Evolutionary conservation across 2,113 vertebrate species (phyloP).

Genomic region (Galemys pyrenaicus): DNA sequence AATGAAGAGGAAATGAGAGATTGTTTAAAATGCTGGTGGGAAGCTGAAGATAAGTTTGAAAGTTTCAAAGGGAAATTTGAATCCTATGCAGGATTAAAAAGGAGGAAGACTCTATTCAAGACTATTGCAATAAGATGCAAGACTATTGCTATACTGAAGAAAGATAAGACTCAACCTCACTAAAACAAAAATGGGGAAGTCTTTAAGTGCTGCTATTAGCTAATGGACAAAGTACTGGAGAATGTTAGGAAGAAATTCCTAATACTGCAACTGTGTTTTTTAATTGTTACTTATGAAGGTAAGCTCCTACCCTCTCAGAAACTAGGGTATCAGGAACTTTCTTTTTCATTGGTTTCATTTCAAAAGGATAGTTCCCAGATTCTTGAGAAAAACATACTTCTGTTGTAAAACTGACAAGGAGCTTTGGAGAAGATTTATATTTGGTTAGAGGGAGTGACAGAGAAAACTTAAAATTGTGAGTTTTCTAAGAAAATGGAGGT

Average conservation of each 20-base stretch:
- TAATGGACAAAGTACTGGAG: background rate
- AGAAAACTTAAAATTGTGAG: background rate
- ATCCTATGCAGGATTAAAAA: background rate
- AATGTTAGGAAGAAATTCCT: background rate
- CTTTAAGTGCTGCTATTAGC: background rate
- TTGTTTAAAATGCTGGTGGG: background rate
- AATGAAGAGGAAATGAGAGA: background rate
- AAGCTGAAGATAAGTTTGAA: background rate
- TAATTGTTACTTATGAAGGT: background rate
- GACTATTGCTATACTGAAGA: background rate
- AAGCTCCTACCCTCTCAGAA: background rate
- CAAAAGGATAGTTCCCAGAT: background rate
- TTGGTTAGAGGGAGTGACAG: background rate
- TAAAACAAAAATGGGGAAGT: background rate
- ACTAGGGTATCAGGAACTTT: background rate
- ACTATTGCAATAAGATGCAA: background rate
- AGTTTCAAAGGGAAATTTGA: background rate
- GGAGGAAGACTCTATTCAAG: background rate
- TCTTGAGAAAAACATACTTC: background rate
- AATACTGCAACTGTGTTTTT: background rate
- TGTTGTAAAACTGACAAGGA: background rate
- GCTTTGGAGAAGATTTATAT: background rate
- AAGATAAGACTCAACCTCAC: background rate
- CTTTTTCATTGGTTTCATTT: background rate
- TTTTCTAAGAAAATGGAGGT: slow-evolving; percentile 6